These are phyloP conservation scores for Tamandua tetradactyla DNA, from an alignment of 2,797 vertebrate species.

Conservation along the genomic window DNA sequence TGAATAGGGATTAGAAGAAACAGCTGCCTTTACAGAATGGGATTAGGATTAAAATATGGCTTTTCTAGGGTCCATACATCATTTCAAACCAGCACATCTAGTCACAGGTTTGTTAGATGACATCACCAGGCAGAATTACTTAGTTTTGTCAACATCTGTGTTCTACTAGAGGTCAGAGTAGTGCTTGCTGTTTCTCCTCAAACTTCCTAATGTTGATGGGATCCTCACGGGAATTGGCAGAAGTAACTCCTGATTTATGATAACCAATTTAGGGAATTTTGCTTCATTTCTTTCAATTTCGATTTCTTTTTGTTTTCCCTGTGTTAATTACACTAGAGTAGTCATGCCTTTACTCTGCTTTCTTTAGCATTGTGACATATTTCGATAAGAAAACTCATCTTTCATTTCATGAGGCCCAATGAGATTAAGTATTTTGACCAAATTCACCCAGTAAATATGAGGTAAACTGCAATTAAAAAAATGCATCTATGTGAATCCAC, in stretches of 20 bases:
- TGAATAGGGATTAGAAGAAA: too few species aligned
- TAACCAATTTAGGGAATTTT: not conserved
- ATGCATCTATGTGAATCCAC: not conserved
- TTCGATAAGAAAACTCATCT: not conserved
- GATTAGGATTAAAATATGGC: too few species aligned
- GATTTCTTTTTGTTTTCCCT: not conserved
- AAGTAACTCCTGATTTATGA: not conserved
- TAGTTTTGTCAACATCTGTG: not conserved
- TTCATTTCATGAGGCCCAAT: not conserved
- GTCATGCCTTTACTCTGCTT: not conserved
- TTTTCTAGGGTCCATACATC: too few species aligned
- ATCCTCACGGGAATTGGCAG: not conserved
- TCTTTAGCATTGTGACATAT: not conserved
- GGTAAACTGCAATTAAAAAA: not conserved
- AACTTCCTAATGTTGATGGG: not conserved
- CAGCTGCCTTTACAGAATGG: too few species aligned
- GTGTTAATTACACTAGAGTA: not conserved
- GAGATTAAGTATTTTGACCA: not conserved
- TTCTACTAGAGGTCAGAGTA: not conserved
- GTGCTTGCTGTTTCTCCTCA: not conserved
- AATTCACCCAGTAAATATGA: not conserved
- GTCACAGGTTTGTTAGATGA: not conserved
- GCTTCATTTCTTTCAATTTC: not conserved
- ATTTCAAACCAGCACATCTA: too few species aligned
- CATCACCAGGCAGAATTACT: not conserved